Percentiles rank a stretch among this genome's conserved stretches.
phyloP scores from a whole-genome alignment of 2,113 vertebrate species.

The Bettongia penicillata region DNA sequence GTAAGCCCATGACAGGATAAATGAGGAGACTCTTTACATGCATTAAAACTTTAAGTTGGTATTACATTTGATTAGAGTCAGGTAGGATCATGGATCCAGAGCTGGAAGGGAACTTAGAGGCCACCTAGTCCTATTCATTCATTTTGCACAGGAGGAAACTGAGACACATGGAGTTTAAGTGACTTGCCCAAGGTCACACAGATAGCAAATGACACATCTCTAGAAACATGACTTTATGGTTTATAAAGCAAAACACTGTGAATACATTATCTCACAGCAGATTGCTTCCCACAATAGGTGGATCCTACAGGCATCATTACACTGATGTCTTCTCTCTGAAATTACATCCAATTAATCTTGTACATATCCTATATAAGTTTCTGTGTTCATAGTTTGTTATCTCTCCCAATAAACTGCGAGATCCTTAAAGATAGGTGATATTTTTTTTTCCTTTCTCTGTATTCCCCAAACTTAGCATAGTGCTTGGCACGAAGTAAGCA shows the following conservation, averaged over 20 bases:
- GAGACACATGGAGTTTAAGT: neutral
- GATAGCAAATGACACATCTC: neutral
- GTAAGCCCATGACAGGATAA: conserved; percentile 65
- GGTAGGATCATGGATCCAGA: neutral
- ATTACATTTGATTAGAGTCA: conserved; percentile 55
- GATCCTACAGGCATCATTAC: neutral
- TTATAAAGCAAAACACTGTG: neutral
- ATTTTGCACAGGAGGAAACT: neutral
- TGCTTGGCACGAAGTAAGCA: neutral
- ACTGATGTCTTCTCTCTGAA: neutral
- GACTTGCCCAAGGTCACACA: neutral
- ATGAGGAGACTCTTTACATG: conserved; percentile 25
- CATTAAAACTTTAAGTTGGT: conserved; percentile 62
- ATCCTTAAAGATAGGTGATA: neutral
- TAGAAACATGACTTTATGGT: neutral
- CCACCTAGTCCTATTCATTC: neutral
- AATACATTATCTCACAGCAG: neutral
- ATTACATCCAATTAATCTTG: neutral
- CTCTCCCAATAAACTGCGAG: neutral
- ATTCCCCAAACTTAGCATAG: neutral
- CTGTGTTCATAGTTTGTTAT: neutral
- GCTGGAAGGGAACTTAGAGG: neutral
- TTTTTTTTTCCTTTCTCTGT: neutral
- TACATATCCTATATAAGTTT: neutral
- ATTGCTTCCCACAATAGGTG: neutral